Conservation (phyloP, 2,797 vertebrate species). For the Pelobates cultripes region DNA sequence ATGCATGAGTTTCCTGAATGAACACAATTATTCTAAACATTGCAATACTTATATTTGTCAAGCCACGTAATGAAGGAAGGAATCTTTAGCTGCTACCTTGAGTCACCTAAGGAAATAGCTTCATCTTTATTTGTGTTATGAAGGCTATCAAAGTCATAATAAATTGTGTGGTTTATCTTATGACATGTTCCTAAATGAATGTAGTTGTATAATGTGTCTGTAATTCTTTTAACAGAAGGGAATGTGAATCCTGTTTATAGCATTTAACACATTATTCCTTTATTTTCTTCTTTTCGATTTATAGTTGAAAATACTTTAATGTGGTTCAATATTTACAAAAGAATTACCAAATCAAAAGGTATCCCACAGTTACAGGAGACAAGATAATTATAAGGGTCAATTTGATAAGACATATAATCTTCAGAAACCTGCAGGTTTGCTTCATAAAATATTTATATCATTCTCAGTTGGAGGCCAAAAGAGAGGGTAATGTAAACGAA, state of each 20-base stretch:
- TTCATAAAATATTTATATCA: slow-evolving; percentile 81
- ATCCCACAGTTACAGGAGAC: slow-evolving; percentile 74
- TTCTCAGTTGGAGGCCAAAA: slow-evolving; percentile 73
- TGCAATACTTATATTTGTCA: too few relatives aligned
- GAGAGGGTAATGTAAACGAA: slow-evolving; percentile 63
- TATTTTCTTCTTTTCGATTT: slow-evolving; percentile 54
- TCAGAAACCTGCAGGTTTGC: slow-evolving; percentile 75
- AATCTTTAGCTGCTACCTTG: too few relatives aligned
- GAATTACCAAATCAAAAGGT: slow-evolving; percentile 72
- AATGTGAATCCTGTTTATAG: slow-evolving; percentile 57
- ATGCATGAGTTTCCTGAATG: too few relatives aligned
- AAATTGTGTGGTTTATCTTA: slow-evolving; percentile 35
- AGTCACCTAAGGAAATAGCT: neutral
- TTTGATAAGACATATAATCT: slow-evolving; percentile 82
- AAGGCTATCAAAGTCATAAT: slow-evolving; percentile 30
- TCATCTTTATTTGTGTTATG: neutral
- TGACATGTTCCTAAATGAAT: neutral
- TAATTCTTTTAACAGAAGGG: slow-evolving; percentile 27
- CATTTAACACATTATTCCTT: slow-evolving; percentile 52
- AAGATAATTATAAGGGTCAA: slow-evolving; percentile 82
- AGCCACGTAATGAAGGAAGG: too few relatives aligned
- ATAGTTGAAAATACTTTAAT: slow-evolving; percentile 60
- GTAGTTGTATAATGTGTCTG: slow-evolving; percentile 6
- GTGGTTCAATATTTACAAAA: slow-evolving; percentile 75
- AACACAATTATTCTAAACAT: too few relatives aligned